phyloP scores from a whole-genome alignment of 2,888 invertebrate genomes.

The Rambutsinella grinnellia region DNA sequence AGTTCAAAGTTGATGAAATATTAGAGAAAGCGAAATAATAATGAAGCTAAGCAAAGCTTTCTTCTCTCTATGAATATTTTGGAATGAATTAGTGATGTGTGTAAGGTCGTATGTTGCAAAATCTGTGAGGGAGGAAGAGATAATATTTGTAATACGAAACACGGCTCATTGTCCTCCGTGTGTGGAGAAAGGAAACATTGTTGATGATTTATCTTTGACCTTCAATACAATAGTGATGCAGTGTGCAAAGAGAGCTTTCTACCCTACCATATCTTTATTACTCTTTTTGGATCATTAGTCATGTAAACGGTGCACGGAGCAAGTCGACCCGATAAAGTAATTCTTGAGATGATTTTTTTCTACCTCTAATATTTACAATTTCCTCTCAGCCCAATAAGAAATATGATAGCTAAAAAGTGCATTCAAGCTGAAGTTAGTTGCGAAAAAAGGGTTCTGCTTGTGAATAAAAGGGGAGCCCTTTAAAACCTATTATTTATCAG shows the following conservation, averaged over 20 bases:
- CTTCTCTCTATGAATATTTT: too few relatives aligned
- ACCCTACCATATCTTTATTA: conserved; percentile 42
- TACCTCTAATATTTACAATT: conserved; percentile 4
- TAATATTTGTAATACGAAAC: too few relatives aligned
- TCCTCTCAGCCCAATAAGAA: conserved; percentile 7
- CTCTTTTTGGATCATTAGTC: conserved; percentile 55
- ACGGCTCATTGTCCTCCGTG: too few relatives aligned
- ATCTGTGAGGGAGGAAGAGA: too few relatives aligned
- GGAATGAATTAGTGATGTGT: too few relatives aligned
- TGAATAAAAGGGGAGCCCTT: neutral
- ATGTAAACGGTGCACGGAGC: conserved; percentile 46
- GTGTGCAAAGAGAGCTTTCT: neutral
- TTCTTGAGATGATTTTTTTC: neutral
- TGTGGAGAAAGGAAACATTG: too few relatives aligned
- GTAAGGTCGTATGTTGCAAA: too few relatives aligned
- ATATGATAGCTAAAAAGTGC: too few relatives aligned
- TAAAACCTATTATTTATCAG: too few relatives aligned
- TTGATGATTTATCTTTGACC: neutral
- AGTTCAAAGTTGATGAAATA: too few relatives aligned
- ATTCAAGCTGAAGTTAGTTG: neutral
- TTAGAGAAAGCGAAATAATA: too few relatives aligned
- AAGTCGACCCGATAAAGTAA: neutral
- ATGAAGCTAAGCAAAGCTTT: too few relatives aligned
- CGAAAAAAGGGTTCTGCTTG: neutral
- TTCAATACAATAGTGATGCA: neutral